Evolutionary conservation across 2,888 invertebrate genomes (phyloP).

Genomic region (Nebria salina): DNA sequence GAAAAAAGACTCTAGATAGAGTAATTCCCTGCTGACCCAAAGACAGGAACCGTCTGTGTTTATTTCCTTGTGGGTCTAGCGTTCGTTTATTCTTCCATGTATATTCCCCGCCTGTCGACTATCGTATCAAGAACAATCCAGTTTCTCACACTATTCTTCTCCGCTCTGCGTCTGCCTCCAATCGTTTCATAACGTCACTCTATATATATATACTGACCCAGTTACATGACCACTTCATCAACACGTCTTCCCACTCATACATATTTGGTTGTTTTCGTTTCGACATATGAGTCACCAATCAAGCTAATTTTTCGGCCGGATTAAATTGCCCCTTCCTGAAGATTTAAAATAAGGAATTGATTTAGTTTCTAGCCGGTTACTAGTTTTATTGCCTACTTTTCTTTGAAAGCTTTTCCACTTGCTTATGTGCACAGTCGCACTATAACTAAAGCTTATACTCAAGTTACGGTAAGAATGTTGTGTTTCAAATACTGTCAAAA

Average conservation of each 20-base stretch:
- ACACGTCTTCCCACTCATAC: conserved; percentile 25
- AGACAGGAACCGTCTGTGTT: conserved; percentile 32
- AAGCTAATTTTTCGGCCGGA: not conserved
- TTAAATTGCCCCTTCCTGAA: too few species aligned
- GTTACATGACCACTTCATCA: conserved; percentile 46
- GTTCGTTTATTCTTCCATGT: conserved; percentile 35
- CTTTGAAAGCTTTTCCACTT: conserved; percentile 3
- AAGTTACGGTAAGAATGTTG: conserved; percentile 6
- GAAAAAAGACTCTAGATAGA: not conserved
- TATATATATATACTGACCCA: conserved; percentile 32
- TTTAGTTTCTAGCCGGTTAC: not conserved
- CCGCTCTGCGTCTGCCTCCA: not conserved
- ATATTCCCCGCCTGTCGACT: conserved; percentile 15
- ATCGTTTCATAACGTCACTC: not conserved
- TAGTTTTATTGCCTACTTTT: not conserved
- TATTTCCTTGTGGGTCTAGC: conserved; percentile 20
- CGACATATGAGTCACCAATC: not conserved
- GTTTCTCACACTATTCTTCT: conserved; percentile 1
- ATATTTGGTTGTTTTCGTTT: conserved; percentile 33
- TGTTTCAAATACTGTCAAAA: conserved; percentile 37
- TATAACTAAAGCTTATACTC: not conserved
- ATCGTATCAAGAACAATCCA: conserved; percentile 30
- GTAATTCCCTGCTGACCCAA: conserved; percentile 26
- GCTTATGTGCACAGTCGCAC: not conserved
- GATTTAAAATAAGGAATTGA: not conserved